Base-by-base conservation (phyloP, 2,888 invertebrate genomes). In the Ypsolopha scabrella region DNA sequence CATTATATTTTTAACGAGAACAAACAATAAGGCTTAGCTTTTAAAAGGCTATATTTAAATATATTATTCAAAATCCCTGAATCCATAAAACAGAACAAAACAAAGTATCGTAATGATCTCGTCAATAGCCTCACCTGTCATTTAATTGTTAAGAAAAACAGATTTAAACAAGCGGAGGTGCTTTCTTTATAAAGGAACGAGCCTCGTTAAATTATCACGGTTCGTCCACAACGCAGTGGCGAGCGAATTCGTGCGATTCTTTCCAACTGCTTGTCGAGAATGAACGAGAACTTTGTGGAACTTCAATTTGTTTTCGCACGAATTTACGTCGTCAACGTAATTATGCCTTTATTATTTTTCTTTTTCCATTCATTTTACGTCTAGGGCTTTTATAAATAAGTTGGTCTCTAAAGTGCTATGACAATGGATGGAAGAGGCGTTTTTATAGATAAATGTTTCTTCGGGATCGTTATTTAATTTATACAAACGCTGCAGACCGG, bases 161-260 rank as follows among this genome's bases (percentile, higher is more conserved):
- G 37, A 48, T 38, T 39, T 48, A 48, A 48, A 48, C 48, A 14
- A 38, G 38, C 48, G 38, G 13, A 38, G 3, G 37, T 38, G 14
- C 38, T 38, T 24, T 14, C 7, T n/a, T 39, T n/a, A 39, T 39
- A 39, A n/a, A 36, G 24, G 14, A 48, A 7, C 34, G 24, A 7
- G 34, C 34, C 68, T 75, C 68, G 68, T 75, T 75, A 75, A 71
- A 72, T 65, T 63, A 60, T 68, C 67, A 70, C 71, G 72, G 62
- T 62, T 58, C 57, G 58, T 63, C 37, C 37, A 36, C 37, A 11
- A 10, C 37, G 37, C 14, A 10, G 38, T 13, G 1, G 37, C 39
- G 10, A 9, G 39, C 39, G 10, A 10, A 39, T 10, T 10, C 7
- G 39, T 11, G 39, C 39, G 39, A 44, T 9, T 13, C 24, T 13